Evolutionary conservation across 2,888 invertebrate species (phyloP), one percentile per base, ranked within the genome.

Genomic region (Tinea trinotella): DNA sequence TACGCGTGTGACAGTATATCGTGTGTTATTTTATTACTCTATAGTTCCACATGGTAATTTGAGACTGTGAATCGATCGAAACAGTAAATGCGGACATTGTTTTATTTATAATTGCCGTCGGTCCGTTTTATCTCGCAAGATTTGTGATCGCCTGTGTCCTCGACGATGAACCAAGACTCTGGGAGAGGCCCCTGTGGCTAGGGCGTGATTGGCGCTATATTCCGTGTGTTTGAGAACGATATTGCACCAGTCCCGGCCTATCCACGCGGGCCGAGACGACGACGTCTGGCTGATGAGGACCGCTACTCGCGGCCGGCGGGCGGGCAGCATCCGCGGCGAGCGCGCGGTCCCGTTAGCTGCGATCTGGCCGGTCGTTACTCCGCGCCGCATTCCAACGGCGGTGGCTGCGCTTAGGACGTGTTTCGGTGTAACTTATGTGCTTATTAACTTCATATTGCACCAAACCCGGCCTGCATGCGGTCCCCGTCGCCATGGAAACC

Each of bases 181-280:
- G 68, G 70, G 71, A 67, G 76, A 72, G 81, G 82, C 83, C 80
- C 79, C 81, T 67, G 74, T 85, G 83, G 82, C 70, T 78, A 74
- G 87, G 83, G 76, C 70, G 85, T 76, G 85, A 83, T 75, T 77
- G 85, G 83, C 63, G 86, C 84, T 79, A 85, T 85, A 85, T 86
- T 85, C 78, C 70, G 75, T 79, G 68, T 17, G n/a, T 19, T 19
- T 56, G 66, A 66, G 73, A 71, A 71, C 77, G 73, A 87, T 84
- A 87, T 87, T 86, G 87, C 87, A 86, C 87, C 84, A 85, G 87
- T 87, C 87, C 86, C 87, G 86, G 87, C 86, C 85, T 83, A 84
- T 83, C 80, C 80, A 81, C 81, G 77, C 83, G 83, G 84, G 79
- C 76, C 73, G 76, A 73, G 67, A 66, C 79, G 74, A 77, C 81